phyloP scores from a whole-genome alignment of 2,113 vertebrate genomes.

The Romanogobio albipinnatus region DNA sequence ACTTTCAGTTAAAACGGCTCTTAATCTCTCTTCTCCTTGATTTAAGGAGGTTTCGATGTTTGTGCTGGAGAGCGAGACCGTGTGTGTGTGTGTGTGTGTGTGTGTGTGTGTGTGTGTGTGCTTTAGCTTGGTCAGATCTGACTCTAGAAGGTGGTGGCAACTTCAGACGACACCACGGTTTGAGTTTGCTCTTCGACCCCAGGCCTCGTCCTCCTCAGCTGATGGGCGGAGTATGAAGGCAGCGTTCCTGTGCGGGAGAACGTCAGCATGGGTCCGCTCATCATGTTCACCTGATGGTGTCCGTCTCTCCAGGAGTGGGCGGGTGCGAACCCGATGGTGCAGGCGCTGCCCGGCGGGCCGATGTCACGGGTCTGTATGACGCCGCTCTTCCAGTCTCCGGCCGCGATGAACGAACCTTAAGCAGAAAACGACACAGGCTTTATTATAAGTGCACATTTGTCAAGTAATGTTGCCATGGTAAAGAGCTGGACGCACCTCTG shows the following conservation, averaged over 20 bases:
- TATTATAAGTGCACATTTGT: no score
- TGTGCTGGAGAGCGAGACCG: no score
- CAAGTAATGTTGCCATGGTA: no score
- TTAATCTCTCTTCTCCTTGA: no score
- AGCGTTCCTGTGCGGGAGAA: constrained; percentile 68
- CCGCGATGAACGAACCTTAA: constrained; percentile 64
- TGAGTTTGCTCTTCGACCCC: background rate
- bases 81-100: no score
- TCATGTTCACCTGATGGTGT: constrained; percentile 60
- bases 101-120: no score
- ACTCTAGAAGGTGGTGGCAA: background rate
- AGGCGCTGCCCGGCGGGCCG: constrained; percentile 60
- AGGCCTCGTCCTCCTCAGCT: constrained; percentile 21
- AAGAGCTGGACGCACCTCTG: constrained; percentile 52
- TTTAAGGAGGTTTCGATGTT: no score
- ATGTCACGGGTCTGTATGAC: constrained; percentile 31
- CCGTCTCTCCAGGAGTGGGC: constrained; percentile 40
- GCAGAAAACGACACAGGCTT: background rate
- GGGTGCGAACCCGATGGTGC: constrained; percentile 69
- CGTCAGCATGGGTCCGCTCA: constrained; percentile 60
- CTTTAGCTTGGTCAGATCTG: no score
- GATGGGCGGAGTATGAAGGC: constrained; percentile 66
- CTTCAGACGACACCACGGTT: no score
- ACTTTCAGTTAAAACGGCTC: no score
- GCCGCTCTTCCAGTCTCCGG: constrained; percentile 32